Conservation (phyloP, 2,797 vertebrate genomes). For the Amniataba percoides region DNA sequence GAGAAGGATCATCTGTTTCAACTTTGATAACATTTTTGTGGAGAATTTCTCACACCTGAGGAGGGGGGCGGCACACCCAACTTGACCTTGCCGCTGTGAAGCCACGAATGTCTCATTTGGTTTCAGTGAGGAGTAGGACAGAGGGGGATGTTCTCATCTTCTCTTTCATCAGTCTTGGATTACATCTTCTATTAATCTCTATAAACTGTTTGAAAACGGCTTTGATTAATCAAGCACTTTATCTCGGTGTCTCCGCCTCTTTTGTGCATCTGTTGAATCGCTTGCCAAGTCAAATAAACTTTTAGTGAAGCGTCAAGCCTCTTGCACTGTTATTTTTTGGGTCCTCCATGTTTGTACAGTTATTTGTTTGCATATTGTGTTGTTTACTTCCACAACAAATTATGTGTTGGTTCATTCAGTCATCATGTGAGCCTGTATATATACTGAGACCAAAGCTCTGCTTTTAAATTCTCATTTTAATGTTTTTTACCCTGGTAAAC, state of each 20-base stretch:
- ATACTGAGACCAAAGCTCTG: neutral
- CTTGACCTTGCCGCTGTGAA: constrained; percentile 29
- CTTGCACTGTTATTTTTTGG: constrained; percentile 26
- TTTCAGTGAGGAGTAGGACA: constrained; percentile 51
- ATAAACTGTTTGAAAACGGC: constrained; percentile 42
- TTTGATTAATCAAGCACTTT: constrained; percentile 63
- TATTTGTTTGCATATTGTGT: constrained; percentile 8
- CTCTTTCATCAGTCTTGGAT: constrained; percentile 61
- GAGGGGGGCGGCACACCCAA: constrained; percentile 33
- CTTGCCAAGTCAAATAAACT: constrained; percentile 71
- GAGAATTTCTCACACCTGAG: constrained; percentile 50
- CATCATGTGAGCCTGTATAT: neutral
- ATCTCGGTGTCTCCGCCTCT: constrained; percentile 38
- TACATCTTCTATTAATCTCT: constrained; percentile 55
- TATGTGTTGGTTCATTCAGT: constrained; percentile 20
- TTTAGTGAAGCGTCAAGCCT: constrained; percentile 33
- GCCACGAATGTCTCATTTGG: constrained; percentile 41
- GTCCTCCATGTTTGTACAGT: constrained; percentile 11
- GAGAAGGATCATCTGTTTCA: constrained; percentile 28
- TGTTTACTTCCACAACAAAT: neutral
- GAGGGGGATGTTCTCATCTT: constrained; percentile 52
- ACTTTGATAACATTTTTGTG: constrained; percentile 36
- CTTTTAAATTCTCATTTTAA: neutral
- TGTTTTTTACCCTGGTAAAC: constrained; percentile 13
- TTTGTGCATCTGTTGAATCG: constrained; percentile 49